Percentiles rank a stretch among this genome's conserved stretches.
phyloP scores from a whole-genome alignment of 2,113 vertebrate species.

The Apus apus region DNA sequence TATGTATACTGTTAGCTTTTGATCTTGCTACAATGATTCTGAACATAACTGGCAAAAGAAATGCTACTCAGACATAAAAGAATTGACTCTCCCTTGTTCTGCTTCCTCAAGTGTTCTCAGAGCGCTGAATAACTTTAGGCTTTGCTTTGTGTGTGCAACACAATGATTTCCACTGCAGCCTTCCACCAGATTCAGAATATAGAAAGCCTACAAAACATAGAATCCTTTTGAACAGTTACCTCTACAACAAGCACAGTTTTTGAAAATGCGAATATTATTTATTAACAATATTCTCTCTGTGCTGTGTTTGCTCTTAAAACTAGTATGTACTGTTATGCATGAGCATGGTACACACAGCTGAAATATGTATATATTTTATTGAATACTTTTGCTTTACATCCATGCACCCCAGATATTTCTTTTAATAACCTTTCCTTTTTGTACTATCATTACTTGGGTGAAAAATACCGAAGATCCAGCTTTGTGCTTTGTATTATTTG shows the following conservation, averaged over 20 bases:
- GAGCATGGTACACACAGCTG: neutral
- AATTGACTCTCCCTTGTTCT: constrained; percentile 61
- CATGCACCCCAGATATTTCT: neutral
- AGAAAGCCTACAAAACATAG: neutral
- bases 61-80: constrained; percentile 70
- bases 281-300: neutral
- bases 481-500: neutral
- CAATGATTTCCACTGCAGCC: neutral
- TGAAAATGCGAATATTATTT: neutral
- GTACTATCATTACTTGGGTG: neutral
- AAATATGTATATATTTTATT: neutral
- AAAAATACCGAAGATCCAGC: neutral
- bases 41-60: constrained; percentile 40
- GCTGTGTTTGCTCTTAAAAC: neutral
- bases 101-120: constrained; percentile 54
- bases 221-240: neutral
- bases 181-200: neutral
- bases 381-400: neutral
- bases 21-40: constrained; percentile 70
- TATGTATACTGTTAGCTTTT: constrained; percentile 62
- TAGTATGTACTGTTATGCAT: neutral
- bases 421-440: neutral
- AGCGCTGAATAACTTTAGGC: neutral
- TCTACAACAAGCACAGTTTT: neutral
- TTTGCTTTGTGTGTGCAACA: neutral